Base-by-base conservation (phyloP, 1,140 invertebrate genomes). In the Branchinecta lindahli region DNA sequence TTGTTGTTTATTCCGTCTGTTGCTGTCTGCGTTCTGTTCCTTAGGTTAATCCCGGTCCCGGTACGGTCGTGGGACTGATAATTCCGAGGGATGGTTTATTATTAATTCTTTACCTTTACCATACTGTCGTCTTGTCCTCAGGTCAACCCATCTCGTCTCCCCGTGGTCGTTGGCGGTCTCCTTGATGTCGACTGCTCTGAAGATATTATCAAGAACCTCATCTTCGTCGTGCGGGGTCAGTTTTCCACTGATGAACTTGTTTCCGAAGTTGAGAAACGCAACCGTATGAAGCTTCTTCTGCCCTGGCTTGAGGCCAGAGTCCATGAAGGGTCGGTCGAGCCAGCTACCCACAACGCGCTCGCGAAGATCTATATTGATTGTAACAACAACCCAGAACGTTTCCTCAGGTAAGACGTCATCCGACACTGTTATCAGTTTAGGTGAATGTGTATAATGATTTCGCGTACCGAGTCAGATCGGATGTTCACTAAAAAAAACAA, bases 361-460 rank as follows among this genome's bases (percentile, higher is more conserved):
- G 97, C 96, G 68, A 99, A 99, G 80, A 99, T 99, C 75, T 99
- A 99, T 82, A 99, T 99, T 74, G 97, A 99, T 79, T 94, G 94
- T 71, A 99, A 99, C 80, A 99, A 99, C 76, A 99, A 99, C 81
- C 94, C 97, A 0, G 97, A 99, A 78, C 83, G 96, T 77, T 99
- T 98, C 82, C 84, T 99, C 8, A 94, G 91, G 83, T 90, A 86
- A 76, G 74, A 33, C 33, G 33, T 71, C 18, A 65, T 66, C 33
- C 5, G 5, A 5, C 33, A 3, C 33, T 33, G 66, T 9, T 6
- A 20, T 0, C 18, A 21, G 70, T 8, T 73, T 10, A 8, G 33
- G 68, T 45, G 8, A 20, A 20, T 66, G 46, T 20, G 45, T 45
- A 18, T 5, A 33, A 7, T 78, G 73, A 61, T 69, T 46, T 45